Conservation (phyloP, 2,888 invertebrate species). For the Neria commutata region DNA sequence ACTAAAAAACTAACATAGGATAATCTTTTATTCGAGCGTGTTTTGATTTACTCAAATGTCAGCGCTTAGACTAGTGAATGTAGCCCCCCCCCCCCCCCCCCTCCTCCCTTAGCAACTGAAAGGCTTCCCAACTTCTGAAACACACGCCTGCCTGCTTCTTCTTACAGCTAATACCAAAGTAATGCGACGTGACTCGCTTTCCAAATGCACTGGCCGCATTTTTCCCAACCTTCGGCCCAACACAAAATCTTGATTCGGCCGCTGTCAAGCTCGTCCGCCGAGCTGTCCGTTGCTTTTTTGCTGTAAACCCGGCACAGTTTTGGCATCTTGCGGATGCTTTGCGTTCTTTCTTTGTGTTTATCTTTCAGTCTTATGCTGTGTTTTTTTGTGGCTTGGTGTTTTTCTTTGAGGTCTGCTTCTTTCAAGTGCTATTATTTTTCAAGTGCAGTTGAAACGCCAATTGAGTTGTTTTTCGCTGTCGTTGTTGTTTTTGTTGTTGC, state of each 20-base stretch:
- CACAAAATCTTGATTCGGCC: slow-evolving; percentile 19
- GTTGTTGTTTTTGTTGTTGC: too few relatives aligned
- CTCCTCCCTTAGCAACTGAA: slow-evolving; percentile 10
- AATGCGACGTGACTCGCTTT: slow-evolving; percentile 18
- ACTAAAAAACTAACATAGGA: too few relatives aligned
- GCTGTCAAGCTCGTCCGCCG: slow-evolving; percentile 13
- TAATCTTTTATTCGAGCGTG: too few relatives aligned
- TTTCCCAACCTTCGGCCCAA: neutral
- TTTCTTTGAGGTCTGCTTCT: too few relatives aligned
- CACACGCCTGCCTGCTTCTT: too few relatives aligned
- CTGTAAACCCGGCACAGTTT: neutral
- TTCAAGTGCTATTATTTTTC: neutral
- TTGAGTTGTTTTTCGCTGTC: slow-evolving; percentile 5
- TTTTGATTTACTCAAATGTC: too few relatives aligned
- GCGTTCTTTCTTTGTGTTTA: slow-evolving; percentile 6
- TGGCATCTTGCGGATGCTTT: slow-evolving; percentile 19
- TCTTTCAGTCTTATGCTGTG: slow-evolving; percentile 1
- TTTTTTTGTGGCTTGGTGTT: too few relatives aligned
- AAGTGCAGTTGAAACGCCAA: slow-evolving; percentile 1
- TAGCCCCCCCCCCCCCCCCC: slow-evolving; percentile 24
- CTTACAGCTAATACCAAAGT: too few relatives aligned
- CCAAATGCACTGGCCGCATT: neutral
- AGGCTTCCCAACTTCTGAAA: too few relatives aligned
- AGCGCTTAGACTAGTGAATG: too few relatives aligned
- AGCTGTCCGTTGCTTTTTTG: neutral